phyloP scores from a whole-genome alignment of 1,140 invertebrate genomes.

The Drosophila micromelanica region DNA sequence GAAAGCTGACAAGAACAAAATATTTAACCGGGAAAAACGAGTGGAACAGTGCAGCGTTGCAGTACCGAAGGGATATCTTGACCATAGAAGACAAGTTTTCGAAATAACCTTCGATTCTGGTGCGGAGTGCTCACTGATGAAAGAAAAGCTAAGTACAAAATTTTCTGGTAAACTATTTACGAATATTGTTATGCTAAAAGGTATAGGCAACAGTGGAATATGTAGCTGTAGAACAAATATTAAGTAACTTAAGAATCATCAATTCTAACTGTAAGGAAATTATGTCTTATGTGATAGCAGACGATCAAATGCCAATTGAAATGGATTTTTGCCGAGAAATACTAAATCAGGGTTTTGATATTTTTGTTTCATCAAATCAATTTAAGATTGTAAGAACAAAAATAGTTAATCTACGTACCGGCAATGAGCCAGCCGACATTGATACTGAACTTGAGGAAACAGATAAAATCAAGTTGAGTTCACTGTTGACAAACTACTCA shows the following conservation, averaged over 20 bases:
- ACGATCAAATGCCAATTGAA: conserved; percentile 40
- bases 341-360: conserved; percentile 40
- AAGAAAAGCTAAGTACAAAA: conserved; percentile 30
- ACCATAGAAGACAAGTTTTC: conserved; percentile 19
- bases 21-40: conserved; percentile 25
- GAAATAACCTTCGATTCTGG: no score
- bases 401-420: conserved; percentile 28
- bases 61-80: neutral
- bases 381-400: conserved; percentile 21
- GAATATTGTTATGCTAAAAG: conserved; percentile 27
- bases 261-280: conserved; percentile 18
- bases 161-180: conserved; percentile 20
- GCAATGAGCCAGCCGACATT: conserved; percentile 1
- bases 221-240: conserved; percentile 36
- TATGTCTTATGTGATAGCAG: conserved; percentile 39
- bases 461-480: no score
- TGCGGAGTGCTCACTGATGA: no score
- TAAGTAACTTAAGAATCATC: conserved; percentile 24
- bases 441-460: no score
- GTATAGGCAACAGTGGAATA: conserved; percentile 10
- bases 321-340: conserved; percentile 34
- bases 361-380: conserved; percentile 38
- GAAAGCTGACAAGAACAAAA: conserved; percentile 19
- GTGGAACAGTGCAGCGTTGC: conserved; percentile 8
- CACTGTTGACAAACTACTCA: no score